Evolutionary conservation across 2,888 invertebrate species (phyloP).

Genomic region (Heteromurus nitidus): DNA sequence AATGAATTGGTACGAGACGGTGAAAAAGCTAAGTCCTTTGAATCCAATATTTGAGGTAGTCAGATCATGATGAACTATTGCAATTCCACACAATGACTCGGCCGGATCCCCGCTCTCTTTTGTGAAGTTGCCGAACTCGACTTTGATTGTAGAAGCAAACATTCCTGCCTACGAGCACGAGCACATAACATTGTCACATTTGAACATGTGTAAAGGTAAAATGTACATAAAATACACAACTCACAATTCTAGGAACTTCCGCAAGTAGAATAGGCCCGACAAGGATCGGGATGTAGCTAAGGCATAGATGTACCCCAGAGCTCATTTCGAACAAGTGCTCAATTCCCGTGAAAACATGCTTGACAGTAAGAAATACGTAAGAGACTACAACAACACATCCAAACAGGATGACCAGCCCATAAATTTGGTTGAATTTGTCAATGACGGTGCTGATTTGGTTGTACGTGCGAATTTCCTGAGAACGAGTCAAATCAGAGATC

Average conservation of each 20-base stretch:
- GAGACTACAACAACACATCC: slow-evolving; percentile 29
- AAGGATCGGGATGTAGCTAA: slow-evolving; percentile 49
- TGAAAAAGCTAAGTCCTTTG: slow-evolving; percentile 45
- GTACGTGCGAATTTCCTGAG: slow-evolving; percentile 52
- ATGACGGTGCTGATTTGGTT: slow-evolving; percentile 37
- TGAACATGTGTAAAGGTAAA: not conserved
- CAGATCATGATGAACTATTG: slow-evolving; percentile 53
- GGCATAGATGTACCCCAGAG: slow-evolving; percentile 20
- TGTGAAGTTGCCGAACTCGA: slow-evolving; percentile 30
- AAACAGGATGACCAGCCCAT: slow-evolving; percentile 12
- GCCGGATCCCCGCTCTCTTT: slow-evolving; percentile 46
- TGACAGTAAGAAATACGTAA: slow-evolving; percentile 37
- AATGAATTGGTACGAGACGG: slow-evolving; percentile 44
- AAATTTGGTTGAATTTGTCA: slow-evolving; percentile 36
- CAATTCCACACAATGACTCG: slow-evolving; percentile 42
- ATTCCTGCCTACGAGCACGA: slow-evolving; percentile 21
- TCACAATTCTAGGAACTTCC: slow-evolving; percentile 40
- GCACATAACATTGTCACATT: not conserved
- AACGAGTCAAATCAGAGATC: too few species aligned
- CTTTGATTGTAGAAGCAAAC: slow-evolving; percentile 40
- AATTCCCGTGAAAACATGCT: slow-evolving; percentile 34
- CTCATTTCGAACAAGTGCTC: slow-evolving; percentile 11
- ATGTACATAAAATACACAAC: too few species aligned
- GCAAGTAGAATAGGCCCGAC: slow-evolving; percentile 5
- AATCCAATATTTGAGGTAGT: slow-evolving; percentile 37